Conservation (phyloP, 2,797 vertebrate genomes). For the Propithecus deckenii region DNA sequence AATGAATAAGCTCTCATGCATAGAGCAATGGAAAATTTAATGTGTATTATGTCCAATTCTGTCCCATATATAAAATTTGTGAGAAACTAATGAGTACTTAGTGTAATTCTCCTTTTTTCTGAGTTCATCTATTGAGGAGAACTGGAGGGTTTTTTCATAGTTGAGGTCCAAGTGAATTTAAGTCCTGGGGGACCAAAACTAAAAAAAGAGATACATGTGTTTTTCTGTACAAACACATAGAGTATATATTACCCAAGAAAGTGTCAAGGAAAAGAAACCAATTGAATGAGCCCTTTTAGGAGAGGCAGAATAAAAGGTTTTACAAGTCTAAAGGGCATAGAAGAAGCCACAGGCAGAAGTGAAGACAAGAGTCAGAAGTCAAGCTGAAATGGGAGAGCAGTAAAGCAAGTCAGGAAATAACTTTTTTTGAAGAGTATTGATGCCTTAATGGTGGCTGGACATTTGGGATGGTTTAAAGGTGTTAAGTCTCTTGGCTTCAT, state of each 20-base stretch:
- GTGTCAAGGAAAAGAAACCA: not conserved
- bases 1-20: not conserved
- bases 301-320: not conserved
- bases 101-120: not conserved
- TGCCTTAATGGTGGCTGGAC: too few species aligned
- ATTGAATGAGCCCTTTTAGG: not conserved
- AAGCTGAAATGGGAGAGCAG: not conserved
- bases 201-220: not conserved
- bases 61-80: not conserved
- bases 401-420: not conserved
- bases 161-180: not conserved
- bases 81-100: not conserved
- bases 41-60: not conserved
- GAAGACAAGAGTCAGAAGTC: not conserved
- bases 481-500: not conserved
- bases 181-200: not conserved
- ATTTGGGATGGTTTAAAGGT: not conserved
- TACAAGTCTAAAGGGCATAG: not conserved
- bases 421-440: not conserved
- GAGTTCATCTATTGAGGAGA: conserved; percentile 6
- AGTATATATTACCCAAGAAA: not conserved
- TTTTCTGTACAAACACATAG: not conserved
- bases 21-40: not conserved
- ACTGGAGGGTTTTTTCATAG: not conserved
- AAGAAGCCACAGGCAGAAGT: not conserved